Evolutionary conservation across 2,113 vertebrate genomes (phyloP).

Genomic region (Tupaia tana): DNA sequence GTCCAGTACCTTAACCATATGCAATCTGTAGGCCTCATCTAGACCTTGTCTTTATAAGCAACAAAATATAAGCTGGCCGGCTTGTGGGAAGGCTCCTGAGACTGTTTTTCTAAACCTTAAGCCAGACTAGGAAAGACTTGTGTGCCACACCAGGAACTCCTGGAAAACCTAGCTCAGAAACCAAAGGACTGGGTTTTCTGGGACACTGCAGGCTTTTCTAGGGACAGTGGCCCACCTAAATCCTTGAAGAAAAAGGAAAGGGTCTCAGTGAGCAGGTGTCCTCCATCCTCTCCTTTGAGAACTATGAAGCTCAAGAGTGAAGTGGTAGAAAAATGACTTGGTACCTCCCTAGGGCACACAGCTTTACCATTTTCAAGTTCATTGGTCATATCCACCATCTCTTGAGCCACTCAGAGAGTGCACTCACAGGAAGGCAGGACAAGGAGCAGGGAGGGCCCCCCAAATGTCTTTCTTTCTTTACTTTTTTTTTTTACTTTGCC

Average conservation of each 20-base stretch:
- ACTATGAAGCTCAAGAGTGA: neutral
- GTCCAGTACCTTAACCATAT: no score
- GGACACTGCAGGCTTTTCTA: neutral
- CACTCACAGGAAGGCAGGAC: neutral
- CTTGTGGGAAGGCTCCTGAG: neutral
- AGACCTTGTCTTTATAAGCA: neutral
- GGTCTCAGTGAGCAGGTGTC: neutral
- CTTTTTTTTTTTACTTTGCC: no score
- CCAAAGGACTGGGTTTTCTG: neutral
- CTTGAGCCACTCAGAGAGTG: neutral
- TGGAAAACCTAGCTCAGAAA: neutral
- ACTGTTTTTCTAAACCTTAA: constrained; percentile 10
- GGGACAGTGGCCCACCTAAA: neutral
- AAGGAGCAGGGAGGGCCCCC: neutral
- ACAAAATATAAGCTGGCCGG: neutral
- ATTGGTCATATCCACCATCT: neutral
- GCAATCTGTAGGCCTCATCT: no score
- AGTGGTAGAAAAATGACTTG: neutral
- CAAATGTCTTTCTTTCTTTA: no score
- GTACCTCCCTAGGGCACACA: neutral
- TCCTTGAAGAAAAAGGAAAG: neutral
- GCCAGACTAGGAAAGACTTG: neutral
- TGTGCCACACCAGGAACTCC: neutral
- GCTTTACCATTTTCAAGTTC: neutral
- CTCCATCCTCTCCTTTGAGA: neutral